Conservation (phyloP, 2,113 vertebrate species). For the Syngnathus floridae region DNA sequence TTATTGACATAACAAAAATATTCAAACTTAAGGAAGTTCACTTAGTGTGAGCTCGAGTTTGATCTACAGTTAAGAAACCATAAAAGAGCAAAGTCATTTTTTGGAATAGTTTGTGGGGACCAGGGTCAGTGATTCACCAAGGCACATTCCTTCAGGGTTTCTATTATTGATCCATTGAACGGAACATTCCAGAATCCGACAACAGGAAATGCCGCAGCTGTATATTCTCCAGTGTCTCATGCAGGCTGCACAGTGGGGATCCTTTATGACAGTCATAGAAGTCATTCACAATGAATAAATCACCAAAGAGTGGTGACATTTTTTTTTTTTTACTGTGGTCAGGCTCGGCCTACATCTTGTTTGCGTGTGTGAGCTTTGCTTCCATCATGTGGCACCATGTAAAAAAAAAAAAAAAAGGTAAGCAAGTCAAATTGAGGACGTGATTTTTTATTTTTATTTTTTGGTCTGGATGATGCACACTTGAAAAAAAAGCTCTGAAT, state of each 20-base stretch:
- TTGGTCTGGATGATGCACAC: not conserved
- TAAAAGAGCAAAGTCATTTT: not conserved
- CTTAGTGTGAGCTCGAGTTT: not conserved
- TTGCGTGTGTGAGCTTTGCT: conserved; percentile 26
- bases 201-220: conserved; percentile 39
- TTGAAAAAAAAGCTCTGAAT: not conserved
- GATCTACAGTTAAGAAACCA: not conserved
- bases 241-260: conserved; percentile 7
- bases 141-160: not conserved
- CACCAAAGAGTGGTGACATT: not conserved
- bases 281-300: conserved; percentile 5
- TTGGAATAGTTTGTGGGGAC: not conserved
- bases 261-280: not conserved
- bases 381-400: conserved; percentile 40
- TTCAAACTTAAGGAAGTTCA: not conserved
- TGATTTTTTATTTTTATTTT: not conserved
- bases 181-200: conserved; percentile 19
- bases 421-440: too few relatives aligned
- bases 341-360: not conserved
- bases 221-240: conserved; percentile 27
- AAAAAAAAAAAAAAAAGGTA: conserved; percentile 25
- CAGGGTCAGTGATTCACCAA: not conserved
- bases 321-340: not conserved
- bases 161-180: not conserved
- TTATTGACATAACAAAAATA: not conserved